Evolutionary conservation across 2,797 vertebrate species (phyloP), one percentile per base, ranked within the genome.

Genomic region (Sphenodon punctatus): DNA sequence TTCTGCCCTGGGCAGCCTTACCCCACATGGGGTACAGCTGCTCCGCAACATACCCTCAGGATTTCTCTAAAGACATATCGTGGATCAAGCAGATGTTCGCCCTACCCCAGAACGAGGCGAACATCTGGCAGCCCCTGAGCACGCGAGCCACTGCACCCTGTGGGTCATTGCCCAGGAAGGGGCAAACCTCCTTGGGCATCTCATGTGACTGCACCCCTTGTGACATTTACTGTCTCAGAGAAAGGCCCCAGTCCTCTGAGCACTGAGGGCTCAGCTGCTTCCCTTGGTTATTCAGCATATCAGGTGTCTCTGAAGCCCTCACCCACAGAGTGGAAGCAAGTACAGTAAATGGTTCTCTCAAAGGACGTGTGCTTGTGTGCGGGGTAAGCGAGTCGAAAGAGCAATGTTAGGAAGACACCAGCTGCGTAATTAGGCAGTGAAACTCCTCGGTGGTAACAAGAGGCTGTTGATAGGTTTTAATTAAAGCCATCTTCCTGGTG

Each of bases 401-500:
- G 68, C 41, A 61, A 45, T 41, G 65, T 39, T 38, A 2, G 71
- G 32, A 41, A 67, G 84, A 75, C 84, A 10, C 12, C 0, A 0
- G 73, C 34, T 84, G 59, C 1, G 0, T 84, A 84, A 93, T 84
- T 22, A 58, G 5, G 61, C 92, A 89, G 45, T 73, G 25, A 27
- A 0, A 3, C 78, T 93, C 67, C 46, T 86, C 88, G 80, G 38
- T 89, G 84, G 84, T 78, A 91, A 34, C 88, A 91, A 89, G 80
- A 88, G 84, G 84, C 86, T 30, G 61, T 65, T 90, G 90, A 87
- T 0, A 30, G 89, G 78, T 72, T 86, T 79, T 92, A 92, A 92
- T 93, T 92, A 92, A 93, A 92, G 87, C 75, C 87, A 84, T 81
- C 86, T 81, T 83, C 84, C 75, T 0, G 0, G 80, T 86, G 82